Base-by-base conservation (phyloP, 92 coral and sea anemone species). In the Diadumene lineata region DNA sequence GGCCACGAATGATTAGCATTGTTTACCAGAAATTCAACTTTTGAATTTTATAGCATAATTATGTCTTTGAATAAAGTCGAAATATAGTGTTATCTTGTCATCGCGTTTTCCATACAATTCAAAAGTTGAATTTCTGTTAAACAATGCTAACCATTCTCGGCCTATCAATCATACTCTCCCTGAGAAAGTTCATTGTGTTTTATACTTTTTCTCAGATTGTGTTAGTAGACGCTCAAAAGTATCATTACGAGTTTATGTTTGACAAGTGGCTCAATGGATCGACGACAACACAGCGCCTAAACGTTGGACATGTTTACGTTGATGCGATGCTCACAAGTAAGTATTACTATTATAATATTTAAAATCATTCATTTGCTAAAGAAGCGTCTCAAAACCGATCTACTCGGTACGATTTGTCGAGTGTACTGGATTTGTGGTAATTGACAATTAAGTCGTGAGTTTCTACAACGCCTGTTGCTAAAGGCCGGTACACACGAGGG, bases 181-280 rank as follows among this genome's bases (percentile, higher is more conserved):
- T 56, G 7, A 25, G 19, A 4, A 19, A 56, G 48, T 4, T 38
- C 7, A 38, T 38, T 4, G 19, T 56, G n/a, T 25, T 25, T 25
- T 2, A 11, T 61, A n/a, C 22, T 11, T 25, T 50, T 31, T 61
- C 32, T 8, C 75, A 70, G 75, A 56, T 70, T 23, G 15, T 70
- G 15, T 22, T 70, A 13, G 31, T 70, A n/a, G 75, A 70, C 31
- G 24, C 75, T 0, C 31, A 70, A 17, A 22, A 56, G 29, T 55
- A 43, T 31, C 31, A 70, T 32, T 70, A 70, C 43, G 75, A 70
- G 48, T 70, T 70, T 50, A 13, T 53, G 65, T 31, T 70, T 9
- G 31, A 70, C 48, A 28, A 31, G 60, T 53, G 43, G 65, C 75
- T 70, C 43, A 70, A 70, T 70, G 51, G 64, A 27, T 68, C 74